Conservation (phyloP, 2,797 vertebrate species). For the Philypnodon macrostomus region DNA sequence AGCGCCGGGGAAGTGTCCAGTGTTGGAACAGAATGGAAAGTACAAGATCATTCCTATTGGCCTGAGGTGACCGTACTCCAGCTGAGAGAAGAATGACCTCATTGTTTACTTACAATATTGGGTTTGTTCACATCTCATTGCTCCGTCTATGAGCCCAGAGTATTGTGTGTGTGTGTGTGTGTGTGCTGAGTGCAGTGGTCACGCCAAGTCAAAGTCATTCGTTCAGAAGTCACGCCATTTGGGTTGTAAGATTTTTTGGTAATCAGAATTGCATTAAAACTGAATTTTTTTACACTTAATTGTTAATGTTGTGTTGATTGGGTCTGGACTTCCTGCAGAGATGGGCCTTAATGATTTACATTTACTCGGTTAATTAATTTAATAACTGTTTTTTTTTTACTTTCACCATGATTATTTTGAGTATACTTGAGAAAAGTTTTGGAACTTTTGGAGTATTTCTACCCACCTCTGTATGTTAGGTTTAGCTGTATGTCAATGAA, state of each 20-base stretch:
- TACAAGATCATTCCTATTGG: constrained; percentile 36
- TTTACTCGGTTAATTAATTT: too few relatives aligned
- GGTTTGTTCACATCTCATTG: constrained; percentile 16
- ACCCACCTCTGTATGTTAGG: too few relatives aligned
- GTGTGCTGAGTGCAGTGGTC: constrained; percentile 5
- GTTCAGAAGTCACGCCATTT: constrained; percentile 4
- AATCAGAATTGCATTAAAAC: neutral
- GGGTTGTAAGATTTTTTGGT: neutral
- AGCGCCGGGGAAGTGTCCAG: constrained; percentile 35
- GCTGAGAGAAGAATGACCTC: constrained; percentile 40
- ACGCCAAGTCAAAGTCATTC: neutral
- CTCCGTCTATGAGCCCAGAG: constrained; percentile 3
- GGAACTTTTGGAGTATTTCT: too few relatives aligned
- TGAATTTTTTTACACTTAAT: too few relatives aligned
- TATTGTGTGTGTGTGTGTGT: constrained; percentile 2
- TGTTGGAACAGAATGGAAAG: constrained; percentile 45
- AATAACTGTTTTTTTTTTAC: too few relatives aligned
- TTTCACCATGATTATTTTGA: too few relatives aligned
- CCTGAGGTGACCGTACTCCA: constrained; percentile 33
- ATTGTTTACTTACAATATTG: constrained; percentile 34
- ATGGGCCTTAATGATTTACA: too few relatives aligned
- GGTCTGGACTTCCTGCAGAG: too few relatives aligned
- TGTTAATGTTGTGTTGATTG: too few relatives aligned
- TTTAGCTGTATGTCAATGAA: too few relatives aligned
- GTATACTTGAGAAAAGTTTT: too few relatives aligned